phyloP scores from a whole-genome alignment of 2,888 invertebrate genomes.

The Scaeva pyrastri region DNA sequence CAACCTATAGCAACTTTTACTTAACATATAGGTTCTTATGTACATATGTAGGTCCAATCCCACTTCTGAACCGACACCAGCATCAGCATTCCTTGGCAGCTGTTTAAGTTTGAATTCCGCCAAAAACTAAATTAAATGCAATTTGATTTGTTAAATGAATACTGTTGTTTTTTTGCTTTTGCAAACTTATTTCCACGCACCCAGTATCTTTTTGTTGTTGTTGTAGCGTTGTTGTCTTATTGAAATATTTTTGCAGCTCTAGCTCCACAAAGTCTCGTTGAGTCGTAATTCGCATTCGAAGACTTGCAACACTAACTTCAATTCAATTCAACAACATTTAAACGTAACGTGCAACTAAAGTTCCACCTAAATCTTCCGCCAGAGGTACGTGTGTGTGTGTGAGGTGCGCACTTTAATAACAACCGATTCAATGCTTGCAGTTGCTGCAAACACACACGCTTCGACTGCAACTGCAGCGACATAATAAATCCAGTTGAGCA shows the following conservation, averaged over 20 bases:
- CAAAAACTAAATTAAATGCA: conserved; percentile 18
- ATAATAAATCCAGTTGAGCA: conserved; percentile 72
- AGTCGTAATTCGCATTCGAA: not conserved
- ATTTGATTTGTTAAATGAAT: conserved; percentile 25
- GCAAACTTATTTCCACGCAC: conserved; percentile 20
- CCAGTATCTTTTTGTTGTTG: not conserved
- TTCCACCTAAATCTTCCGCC: conserved; percentile 38
- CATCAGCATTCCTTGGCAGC: conserved; percentile 53
- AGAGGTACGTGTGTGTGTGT: not conserved
- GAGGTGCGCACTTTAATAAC: conserved; percentile 18
- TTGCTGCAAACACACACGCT: conserved; percentile 31
- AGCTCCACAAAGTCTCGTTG: conserved; percentile 67
- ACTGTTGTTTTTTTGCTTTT: not conserved
- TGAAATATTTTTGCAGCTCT: conserved; percentile 19
- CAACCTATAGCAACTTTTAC: conserved; percentile 59
- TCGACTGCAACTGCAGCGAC: not conserved
- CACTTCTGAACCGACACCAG: not conserved
- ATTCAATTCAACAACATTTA: conserved; percentile 18
- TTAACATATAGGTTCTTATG: too few species aligned
- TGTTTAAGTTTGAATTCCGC: conserved; percentile 52
- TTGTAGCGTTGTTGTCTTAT: not conserved
- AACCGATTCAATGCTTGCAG: conserved; percentile 2
- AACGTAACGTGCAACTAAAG: conserved; percentile 31
- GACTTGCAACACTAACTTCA: not conserved
- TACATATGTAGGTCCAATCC: conserved; percentile 17